Evolutionary conservation across 2,113 vertebrate species (phyloP).

Genomic region (Pseudorhombus dupliciocellatus): DNA sequence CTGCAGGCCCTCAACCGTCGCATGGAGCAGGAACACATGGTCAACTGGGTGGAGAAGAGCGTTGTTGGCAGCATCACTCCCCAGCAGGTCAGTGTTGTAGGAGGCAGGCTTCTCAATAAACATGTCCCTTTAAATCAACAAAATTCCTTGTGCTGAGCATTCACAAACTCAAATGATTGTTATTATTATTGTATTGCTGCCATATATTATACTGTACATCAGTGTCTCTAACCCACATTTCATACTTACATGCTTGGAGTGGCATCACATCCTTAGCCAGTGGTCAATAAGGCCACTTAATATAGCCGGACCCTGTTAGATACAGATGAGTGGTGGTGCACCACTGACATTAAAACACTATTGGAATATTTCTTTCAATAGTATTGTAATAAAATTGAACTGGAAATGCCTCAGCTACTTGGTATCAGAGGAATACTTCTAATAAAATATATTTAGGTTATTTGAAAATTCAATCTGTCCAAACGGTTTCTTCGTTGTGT

Average conservation of each 20-base stretch:
- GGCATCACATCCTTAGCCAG: background rate
- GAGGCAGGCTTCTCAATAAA: background rate
- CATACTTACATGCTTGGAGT: background rate
- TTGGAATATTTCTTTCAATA: too few species aligned
- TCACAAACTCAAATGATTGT: background rate
- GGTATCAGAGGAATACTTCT: too few species aligned
- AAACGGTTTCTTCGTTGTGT: too few species aligned
- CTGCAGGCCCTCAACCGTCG: conserved; percentile 85
- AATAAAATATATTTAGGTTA: too few species aligned
- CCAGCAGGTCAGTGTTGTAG: conserved; percentile 86
- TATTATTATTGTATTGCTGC: background rate
- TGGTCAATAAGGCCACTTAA: background rate
- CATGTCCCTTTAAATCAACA: background rate
- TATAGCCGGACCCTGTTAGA: background rate
- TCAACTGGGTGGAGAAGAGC: conserved; percentile 92
- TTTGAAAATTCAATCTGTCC: too few species aligned
- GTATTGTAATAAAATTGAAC: too few species aligned
- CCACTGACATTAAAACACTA: too few species aligned
- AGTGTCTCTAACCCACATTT: background rate
- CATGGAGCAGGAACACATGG: conserved; percentile 93
- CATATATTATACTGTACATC: background rate
- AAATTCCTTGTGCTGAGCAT: background rate
- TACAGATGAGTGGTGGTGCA: too few species aligned
- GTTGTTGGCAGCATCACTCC: conserved; percentile 92
- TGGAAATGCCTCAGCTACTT: too few species aligned